A percentile compares a stretch with the other conserved stretches of the same genome.
These are phyloP conservation scores for Scaptomyza flava DNA, from an alignment of 2,888 invertebrate species.

Conservation along the genomic window DNA sequence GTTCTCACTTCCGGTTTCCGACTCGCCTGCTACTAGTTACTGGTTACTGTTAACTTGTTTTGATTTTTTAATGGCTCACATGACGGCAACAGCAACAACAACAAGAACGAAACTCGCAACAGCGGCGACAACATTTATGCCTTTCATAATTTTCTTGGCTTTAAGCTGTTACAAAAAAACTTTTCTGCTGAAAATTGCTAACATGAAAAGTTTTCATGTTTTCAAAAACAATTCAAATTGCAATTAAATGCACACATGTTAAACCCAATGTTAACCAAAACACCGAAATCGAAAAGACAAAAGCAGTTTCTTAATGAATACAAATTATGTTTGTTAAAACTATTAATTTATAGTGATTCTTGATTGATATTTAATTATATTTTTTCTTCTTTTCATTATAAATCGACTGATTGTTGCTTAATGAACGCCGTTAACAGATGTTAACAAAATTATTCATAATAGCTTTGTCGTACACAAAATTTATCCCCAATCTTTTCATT, in stretches of 20 bases:
- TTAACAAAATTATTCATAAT: constrained; percentile 3
- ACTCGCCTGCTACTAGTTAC: constrained; percentile 58
- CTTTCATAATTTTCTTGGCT: constrained; percentile 48
- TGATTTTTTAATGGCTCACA: constrained; percentile 79
- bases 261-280: neutral
- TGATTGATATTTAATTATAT: neutral
- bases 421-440: too few species aligned
- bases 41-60: constrained; percentile 76
- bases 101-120: constrained; percentile 27
- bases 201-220: constrained; percentile 9
- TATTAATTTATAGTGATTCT: neutral
- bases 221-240: neutral
- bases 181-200: neutral
- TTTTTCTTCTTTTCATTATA: too few species aligned
- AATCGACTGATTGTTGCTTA: too few species aligned
- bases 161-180: constrained; percentile 32
- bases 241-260: constrained; percentile 1
- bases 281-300: neutral
- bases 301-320: neutral
- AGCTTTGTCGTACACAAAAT: neutral
- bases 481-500: neutral
- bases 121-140: constrained; percentile 53
- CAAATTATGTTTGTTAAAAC: neutral
- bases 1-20: constrained; percentile 78
- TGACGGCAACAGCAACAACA: constrained; percentile 48